Evolutionary conservation across 2,888 invertebrate species (phyloP), one percentile per base, ranked within the genome.

Genomic region (Oligia latruncula): DNA sequence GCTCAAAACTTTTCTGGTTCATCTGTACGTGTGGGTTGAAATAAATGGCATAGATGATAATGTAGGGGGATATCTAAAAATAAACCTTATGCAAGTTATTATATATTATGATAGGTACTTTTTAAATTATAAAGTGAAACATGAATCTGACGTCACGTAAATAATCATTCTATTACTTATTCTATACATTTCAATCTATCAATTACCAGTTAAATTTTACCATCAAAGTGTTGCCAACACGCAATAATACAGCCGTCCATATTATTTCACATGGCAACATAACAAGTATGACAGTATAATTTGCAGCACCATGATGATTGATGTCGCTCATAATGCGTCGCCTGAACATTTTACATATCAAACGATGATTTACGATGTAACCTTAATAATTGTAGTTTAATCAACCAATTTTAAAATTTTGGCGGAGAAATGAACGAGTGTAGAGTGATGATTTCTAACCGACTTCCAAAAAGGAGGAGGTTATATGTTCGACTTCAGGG

Each of bases 271-370:
- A 71, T 62, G 49, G 62, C 66, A 82, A 84, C 72, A 67, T 84
- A 49, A 62, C 35, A 85, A 70, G 68, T 74, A 74, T 71, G 75
- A 71, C 79, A 73, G 84, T 82, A 80, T 86, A 86, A 86, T 83
- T 85, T 85, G 74, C 80, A 82, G 71, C 74, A 60, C 60, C 79
- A 68, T 78, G 62, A 73, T 86, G 87, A 86, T 86, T 84, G 87
- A 86, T 86, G 87, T 73, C 73, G 60, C 60, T 80, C 71, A 76
- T 86, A 86, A 86, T 86, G 70, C 67, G 77, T 65, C 49, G 29
- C 65, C 43, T 17, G 70, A 85, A 78, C 71, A 83, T 86, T 84
- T 86, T 81, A 86, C 77, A 49, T 29, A 77, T 35, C 66, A 65
- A 75, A 77, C 72, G 74, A 77, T 86, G 86, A 86, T 86, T 84